A percentile compares a stretch with the other conserved stretches of the same genome.
These are phyloP conservation scores for Campoplex capitator DNA, from an alignment of 2,888 invertebrate species.

Conservation along the genomic window DNA sequence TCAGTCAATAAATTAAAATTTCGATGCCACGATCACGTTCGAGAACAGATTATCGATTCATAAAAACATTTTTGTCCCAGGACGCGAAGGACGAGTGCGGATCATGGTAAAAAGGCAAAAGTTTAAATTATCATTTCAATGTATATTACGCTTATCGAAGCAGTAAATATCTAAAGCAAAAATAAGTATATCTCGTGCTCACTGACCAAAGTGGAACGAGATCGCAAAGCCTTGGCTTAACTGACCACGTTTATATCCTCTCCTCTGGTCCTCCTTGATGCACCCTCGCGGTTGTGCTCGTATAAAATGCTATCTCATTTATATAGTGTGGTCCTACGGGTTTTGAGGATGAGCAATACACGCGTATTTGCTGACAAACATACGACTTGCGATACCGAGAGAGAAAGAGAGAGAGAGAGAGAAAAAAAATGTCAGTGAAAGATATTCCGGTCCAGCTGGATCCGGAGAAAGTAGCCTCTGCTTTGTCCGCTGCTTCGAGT, in stretches of 20 bases:
- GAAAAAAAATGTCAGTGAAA: conserved; percentile 68
- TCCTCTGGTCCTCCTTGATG: conserved; percentile 5
- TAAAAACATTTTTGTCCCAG: conserved; percentile 9
- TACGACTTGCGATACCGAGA: neutral
- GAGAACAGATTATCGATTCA: conserved; percentile 10
- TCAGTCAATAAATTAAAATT: conserved; percentile 3
- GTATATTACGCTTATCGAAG: conserved; percentile 12
- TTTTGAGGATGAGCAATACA: conserved; percentile 72
- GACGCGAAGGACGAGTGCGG: neutral
- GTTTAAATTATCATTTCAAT: conserved; percentile 45
- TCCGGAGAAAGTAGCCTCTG: conserved; percentile 76
- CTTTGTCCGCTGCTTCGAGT: conserved; percentile 40
- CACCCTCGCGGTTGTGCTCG: neutral
- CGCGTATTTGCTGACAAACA: conserved; percentile 10
- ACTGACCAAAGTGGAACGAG: conserved; percentile 48
- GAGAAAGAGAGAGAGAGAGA: conserved; percentile 16
- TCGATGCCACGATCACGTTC: neutral
- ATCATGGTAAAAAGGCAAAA: conserved; percentile 37
- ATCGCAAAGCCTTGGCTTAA: conserved; percentile 31
- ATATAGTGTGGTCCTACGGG: conserved; percentile 42
- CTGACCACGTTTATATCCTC: conserved; percentile 46
- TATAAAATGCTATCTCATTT: neutral
- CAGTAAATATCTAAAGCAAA: neutral
- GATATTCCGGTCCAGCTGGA: conserved; percentile 74
- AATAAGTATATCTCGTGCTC: neutral